These are phyloP conservation scores for Hemibagrus guttatus DNA, from an alignment of 2,797 vertebrate species.

Conservation along the genomic window DNA sequence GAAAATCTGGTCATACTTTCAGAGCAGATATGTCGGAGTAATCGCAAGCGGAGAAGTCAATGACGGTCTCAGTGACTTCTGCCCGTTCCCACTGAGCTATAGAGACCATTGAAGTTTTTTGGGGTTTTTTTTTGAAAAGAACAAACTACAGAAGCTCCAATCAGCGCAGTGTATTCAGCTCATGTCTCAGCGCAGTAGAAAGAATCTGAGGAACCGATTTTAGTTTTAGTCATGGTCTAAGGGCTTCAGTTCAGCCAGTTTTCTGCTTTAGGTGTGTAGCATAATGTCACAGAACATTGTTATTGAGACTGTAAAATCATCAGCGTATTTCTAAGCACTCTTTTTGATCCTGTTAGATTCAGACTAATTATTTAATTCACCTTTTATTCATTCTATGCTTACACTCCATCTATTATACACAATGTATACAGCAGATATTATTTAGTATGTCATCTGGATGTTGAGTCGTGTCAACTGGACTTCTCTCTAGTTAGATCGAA, in stretches of 20 bases:
- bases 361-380: neutral
- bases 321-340: neutral
- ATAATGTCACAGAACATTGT: neutral
- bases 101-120: constrained; percentile 32
- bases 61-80: constrained; percentile 22
- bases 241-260: constrained; percentile 15
- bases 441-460: neutral
- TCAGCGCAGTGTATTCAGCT: constrained; percentile 22
- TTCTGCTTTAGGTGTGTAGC: constrained; percentile 11
- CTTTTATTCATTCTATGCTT: neutral
- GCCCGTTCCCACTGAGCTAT: constrained; percentile 28
- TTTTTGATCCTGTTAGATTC: no score
- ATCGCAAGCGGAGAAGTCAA: constrained; percentile 35
- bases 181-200: constrained; percentile 24
- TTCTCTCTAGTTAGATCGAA: no score
- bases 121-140: constrained; percentile 17
- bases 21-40: constrained; percentile 38
- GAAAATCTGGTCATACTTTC: constrained; percentile 14
- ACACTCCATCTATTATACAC: neutral
- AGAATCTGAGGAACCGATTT: constrained; percentile 1
- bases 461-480: no score
- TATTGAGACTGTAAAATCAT: neutral
- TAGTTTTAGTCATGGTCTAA: constrained; percentile 29
- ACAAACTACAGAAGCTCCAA: constrained; percentile 19
- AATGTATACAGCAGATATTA: neutral